phyloP scores from a whole-genome alignment of 1,140 invertebrate species.

The Tetramorium alpestre region DNA sequence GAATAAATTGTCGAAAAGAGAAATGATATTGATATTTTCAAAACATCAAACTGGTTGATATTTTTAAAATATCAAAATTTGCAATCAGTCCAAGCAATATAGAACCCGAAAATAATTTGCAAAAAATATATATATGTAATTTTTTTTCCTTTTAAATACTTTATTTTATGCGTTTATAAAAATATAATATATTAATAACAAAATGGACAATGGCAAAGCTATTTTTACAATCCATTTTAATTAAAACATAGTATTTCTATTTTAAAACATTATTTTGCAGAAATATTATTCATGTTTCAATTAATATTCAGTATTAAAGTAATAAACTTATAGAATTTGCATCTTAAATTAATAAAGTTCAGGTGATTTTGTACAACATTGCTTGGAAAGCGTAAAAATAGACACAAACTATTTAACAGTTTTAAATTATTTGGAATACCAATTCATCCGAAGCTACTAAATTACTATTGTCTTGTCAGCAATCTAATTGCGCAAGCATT shows the following conservation, averaged over 20 bases:
- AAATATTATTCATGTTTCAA: background rate
- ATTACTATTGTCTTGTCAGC: background rate
- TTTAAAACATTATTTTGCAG: background rate
- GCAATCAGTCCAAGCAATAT: background rate
- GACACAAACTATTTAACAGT: background rate
- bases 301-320: background rate
- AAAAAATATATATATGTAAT: background rate
- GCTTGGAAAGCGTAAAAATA: background rate
- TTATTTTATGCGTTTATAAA: background rate
- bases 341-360: background rate
- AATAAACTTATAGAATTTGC: background rate
- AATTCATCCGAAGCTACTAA: background rate
- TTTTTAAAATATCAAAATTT: background rate
- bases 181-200: background rate
- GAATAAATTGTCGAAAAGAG: conserved; percentile 48
- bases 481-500: background rate
- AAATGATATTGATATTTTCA: background rate
- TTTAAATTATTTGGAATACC: background rate
- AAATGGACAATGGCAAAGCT: background rate
- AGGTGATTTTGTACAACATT: background rate
- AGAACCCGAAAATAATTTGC: background rate
- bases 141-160: background rate
- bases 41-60: background rate
- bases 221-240: background rate
- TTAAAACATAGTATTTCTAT: background rate